Conservation (phyloP, 1,140 invertebrate genomes). For the Bradysia coprophila region DNA sequence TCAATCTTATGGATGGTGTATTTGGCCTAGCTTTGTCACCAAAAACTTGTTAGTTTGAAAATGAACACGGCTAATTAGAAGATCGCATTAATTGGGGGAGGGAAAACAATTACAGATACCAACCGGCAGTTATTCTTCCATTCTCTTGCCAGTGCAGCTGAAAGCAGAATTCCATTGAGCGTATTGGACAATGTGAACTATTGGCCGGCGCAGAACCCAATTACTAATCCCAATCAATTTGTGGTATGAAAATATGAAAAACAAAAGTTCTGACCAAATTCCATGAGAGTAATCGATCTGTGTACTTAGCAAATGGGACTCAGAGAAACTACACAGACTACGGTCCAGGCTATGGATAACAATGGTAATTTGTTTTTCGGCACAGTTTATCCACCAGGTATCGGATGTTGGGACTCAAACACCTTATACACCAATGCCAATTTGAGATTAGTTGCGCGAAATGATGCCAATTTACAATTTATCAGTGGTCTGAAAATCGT, state of each 20-base stretch:
- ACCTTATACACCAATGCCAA: slow-evolving; percentile 6
- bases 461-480: slow-evolving; percentile 36
- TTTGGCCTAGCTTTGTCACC: slow-evolving; percentile 46
- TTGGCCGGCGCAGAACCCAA: no score
- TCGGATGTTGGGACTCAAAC: slow-evolving; percentile 33
- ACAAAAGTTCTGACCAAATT: no score
- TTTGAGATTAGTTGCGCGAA: slow-evolving; percentile 25
- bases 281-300: no score
- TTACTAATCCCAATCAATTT: no score
- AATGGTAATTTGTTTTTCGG: slow-evolving; percentile 37
- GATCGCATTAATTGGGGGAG: no score
- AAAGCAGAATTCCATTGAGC: slow-evolving; percentile 43
- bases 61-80: no score
- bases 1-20: slow-evolving; percentile 57
- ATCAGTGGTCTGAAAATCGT: slow-evolving; percentile 48
- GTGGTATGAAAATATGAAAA: no score
- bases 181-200: slow-evolving; percentile 39
- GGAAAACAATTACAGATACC: no score
- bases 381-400: slow-evolving; percentile 29
- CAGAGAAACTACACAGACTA: no score
- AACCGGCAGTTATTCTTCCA: slow-evolving; percentile 54
- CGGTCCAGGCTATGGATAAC: slow-evolving; percentile 32
- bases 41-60: no score
- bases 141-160: slow-evolving; percentile 45
- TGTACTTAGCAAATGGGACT: no score